Base-by-base conservation (phyloP, 1,140 invertebrate species). In the Ostrea denselamellosa region DNA sequence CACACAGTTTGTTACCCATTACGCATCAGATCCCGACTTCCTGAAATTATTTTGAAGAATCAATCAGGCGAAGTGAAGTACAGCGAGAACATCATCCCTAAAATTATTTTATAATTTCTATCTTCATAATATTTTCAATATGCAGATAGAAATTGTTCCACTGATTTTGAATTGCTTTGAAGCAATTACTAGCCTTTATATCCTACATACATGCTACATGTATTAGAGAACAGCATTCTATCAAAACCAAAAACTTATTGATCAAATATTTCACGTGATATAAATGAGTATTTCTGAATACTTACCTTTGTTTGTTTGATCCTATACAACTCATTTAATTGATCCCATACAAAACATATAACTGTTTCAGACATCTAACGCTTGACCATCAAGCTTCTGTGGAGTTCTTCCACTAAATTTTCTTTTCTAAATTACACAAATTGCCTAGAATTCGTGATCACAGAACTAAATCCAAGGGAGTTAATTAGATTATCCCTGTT, bases 1-100 rank as follows among this genome's bases (percentile, higher is more conserved):
- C 98, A 96, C 98, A 99, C 93, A 99, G 96, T 96, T 98, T 98
- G 96, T 98, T 98, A 95, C 98, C 98, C 98, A 99, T 99, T 58
- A 53, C 53, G n/a, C 53, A 52, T 52, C 53, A 28, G 68, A 25
- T 12, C 68, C 82, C 19, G 10, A 17, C 44, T 83, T 51, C 34
- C 82, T 83, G 44, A 28, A 83, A 52, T 12, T 17, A n/a, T 28
- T 52, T 22, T 12, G 14, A 53, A 52, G 14, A n/a, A 51, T 8
- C 17, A 52, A 77, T 44, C 9, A 28, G 5, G 22, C 12, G 28
- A 10, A 71, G 8, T 71, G 22, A 8, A 28, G 28, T 5, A 77
- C 22, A 28, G 14, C 68, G 28, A 34, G 25, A 10, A 4, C 25
- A 77, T 77, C 12, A 28, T 14, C 28, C 8, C 8, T 77, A 12